Evolutionary conservation across 1,140 invertebrate species (phyloP).

Genomic region (Drosophila bocki): DNA sequence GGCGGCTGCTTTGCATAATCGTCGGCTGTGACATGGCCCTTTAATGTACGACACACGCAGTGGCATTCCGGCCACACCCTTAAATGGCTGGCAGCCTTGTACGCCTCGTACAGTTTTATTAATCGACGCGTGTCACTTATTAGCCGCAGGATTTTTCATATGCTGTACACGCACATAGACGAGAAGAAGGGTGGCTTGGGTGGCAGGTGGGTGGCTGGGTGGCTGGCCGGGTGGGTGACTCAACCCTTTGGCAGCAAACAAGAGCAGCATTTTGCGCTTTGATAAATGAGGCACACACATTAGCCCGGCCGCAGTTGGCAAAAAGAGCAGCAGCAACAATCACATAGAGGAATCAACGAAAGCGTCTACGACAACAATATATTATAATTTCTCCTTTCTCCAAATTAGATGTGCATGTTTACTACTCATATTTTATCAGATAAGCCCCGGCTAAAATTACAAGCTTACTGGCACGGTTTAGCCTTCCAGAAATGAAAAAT

Average conservation of each 20-base stretch:
- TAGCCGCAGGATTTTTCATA: constrained; percentile 79
- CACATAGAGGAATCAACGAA: constrained; percentile 51
- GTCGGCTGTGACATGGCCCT: constrained; percentile 74
- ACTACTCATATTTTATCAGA: constrained; percentile 74
- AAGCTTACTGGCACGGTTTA: constrained; percentile 10
- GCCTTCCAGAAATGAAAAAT: constrained; percentile 22
- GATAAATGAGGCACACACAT: constrained; percentile 75
- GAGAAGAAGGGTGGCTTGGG: not conserved
- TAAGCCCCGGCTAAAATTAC: constrained; percentile 32
- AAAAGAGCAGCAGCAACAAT: constrained; percentile 39
- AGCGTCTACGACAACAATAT: constrained; percentile 53
- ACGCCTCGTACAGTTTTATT: constrained; percentile 61
- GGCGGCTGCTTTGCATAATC: constrained; percentile 69
- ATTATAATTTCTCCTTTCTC: constrained; percentile 60
- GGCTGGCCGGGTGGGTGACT: constrained; percentile 30
- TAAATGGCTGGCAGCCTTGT: constrained; percentile 41
- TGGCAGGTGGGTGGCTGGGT: constrained; percentile 1
- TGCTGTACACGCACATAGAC: constrained; percentile 56
- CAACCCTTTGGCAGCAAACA: constrained; percentile 70
- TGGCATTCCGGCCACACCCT: constrained; percentile 21
- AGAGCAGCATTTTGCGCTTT: constrained; percentile 66
- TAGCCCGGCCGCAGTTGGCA: constrained; percentile 45
- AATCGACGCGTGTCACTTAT: constrained; percentile 80
- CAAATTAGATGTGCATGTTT: constrained; percentile 80
- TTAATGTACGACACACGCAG: constrained; percentile 64